Conservation (phyloP, 2,113 vertebrate species). For the Oriolus oriolus region DNA sequence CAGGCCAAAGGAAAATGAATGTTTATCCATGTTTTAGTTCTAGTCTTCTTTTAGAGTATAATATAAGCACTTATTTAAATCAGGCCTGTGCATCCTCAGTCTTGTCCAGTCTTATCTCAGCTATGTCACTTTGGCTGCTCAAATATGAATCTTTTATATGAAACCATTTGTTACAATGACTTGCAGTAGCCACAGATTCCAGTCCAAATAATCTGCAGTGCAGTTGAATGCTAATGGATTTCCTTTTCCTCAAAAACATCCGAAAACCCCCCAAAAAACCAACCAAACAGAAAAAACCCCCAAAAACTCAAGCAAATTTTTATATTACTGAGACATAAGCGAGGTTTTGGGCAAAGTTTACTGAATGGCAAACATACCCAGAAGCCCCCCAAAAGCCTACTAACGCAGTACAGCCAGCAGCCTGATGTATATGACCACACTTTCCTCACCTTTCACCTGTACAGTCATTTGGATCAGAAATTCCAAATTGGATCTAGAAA, state of each 20-base stretch:
- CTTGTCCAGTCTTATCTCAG: not conserved
- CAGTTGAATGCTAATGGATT: not conserved
- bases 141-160: not conserved
- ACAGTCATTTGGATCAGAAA: not conserved
- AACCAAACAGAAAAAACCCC: not conserved
- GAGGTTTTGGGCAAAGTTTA: not conserved
- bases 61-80: not conserved
- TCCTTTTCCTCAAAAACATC: not conserved
- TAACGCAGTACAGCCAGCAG: not conserved
- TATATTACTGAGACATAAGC: not conserved
- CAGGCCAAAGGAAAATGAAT: not conserved
- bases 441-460: not conserved
- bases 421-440: not conserved
- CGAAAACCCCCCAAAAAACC: fast-evolving
- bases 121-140: not conserved
- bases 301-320: not conserved
- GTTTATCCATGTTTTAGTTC: not conserved
- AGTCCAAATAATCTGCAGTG: not conserved
- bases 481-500: not conserved
- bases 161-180: not conserved
- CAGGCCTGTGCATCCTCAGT: not conserved
- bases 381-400: not conserved
- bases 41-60: not conserved
- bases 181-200: not conserved
- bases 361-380: not conserved